These are phyloP conservation scores for Mamestra configurata DNA, from an alignment of 1,140 invertebrate genomes.

Conservation along the genomic window DNA sequence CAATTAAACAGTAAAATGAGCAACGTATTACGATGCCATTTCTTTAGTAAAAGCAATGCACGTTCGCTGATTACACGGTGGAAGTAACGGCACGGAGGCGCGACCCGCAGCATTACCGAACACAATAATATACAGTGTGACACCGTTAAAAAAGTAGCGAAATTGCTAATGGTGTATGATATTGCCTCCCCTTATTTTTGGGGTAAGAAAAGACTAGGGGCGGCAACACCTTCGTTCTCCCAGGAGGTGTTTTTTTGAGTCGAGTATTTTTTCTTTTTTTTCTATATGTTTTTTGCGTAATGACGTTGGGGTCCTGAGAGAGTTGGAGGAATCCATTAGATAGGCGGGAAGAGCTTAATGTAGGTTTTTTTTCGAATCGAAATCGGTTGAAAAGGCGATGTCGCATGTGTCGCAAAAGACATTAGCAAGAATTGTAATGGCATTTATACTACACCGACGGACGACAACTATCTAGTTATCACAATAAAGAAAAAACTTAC, in stretches of 20 bases:
- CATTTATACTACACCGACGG: slow-evolving; percentile 64
- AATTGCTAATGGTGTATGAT: slow-evolving; percentile 88
- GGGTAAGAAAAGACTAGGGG: slow-evolving; percentile 83
- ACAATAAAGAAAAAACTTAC: slow-evolving; percentile 4
- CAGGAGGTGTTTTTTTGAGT: slow-evolving; percentile 81
- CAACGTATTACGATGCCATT: slow-evolving; percentile 61
- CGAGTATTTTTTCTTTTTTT: slow-evolving; percentile 74
- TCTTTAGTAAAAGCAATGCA: slow-evolving; percentile 51
- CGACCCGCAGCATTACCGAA: slow-evolving; percentile 44
- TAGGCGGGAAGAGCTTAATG: slow-evolving; percentile 86
- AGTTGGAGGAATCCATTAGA: slow-evolving; percentile 86
- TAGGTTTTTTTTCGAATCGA: slow-evolving; percentile 77
- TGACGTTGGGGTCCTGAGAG: slow-evolving; percentile 84
- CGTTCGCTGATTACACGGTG: slow-evolving; percentile 23
- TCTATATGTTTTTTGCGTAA: slow-evolving; percentile 82
- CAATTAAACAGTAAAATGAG: slow-evolving; percentile 79
- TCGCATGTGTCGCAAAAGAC: slow-evolving; percentile 73
- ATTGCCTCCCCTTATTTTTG: slow-evolving; percentile 84
- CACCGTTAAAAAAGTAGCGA: slow-evolving; percentile 86
- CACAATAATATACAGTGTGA: slow-evolving; percentile 75
- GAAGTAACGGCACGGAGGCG: not conserved
- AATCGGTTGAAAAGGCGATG: slow-evolving; percentile 72
- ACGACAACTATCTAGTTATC: not conserved
- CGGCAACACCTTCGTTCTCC: slow-evolving; percentile 84
- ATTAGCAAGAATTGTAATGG: slow-evolving; percentile 77